Conservation (phyloP, 2,113 vertebrate species). For the Cettia cetti region DNA sequence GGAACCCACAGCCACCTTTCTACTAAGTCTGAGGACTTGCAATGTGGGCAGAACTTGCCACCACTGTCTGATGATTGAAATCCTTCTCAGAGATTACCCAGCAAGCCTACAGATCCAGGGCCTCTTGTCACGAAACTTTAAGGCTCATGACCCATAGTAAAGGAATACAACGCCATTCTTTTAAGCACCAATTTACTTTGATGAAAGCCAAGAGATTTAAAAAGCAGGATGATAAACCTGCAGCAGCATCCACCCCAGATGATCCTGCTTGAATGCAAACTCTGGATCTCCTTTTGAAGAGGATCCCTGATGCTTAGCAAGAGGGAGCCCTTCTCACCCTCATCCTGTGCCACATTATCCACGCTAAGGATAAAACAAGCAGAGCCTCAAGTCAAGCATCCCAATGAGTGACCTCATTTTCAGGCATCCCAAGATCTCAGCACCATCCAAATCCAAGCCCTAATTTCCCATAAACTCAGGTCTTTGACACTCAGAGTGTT, state of each 20-base stretch:
- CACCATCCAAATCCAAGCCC: background rate
- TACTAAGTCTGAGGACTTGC: background rate
- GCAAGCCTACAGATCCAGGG: background rate
- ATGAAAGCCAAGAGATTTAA: background rate
- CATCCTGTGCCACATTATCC: background rate
- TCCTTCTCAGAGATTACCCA: background rate
- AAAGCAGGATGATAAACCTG: background rate
- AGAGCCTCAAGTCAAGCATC: background rate
- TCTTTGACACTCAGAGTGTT: background rate
- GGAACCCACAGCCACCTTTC: background rate
- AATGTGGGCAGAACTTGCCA: fast-evolving
- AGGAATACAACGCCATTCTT: background rate
- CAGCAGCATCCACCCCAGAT: background rate
- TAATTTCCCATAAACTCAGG: background rate
- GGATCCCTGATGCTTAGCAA: background rate
- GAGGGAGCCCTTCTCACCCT: background rate
- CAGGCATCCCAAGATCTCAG: background rate
- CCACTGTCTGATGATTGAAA: background rate
- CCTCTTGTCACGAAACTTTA: background rate
- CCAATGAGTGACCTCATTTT: background rate
- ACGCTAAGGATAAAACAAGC: background rate
- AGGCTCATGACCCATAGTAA: background rate
- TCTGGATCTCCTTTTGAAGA: background rate
- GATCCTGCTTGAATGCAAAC: background rate
- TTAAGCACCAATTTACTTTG: background rate